Conservation (phyloP, 2,797 vertebrate species). For the Platyrinchus mystaceus region DNA sequence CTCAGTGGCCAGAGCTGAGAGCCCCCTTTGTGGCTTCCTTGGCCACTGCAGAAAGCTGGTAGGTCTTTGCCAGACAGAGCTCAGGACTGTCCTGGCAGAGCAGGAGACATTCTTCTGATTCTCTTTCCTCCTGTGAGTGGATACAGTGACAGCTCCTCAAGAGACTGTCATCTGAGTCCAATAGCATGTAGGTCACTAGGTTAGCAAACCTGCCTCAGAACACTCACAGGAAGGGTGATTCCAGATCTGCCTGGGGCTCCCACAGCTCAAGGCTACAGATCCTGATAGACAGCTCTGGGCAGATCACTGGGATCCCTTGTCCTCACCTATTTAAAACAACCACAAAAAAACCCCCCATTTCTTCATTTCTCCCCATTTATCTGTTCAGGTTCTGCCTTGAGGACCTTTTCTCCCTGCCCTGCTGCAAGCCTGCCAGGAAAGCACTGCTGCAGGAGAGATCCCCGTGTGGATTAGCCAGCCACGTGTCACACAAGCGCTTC, state of each 20-base stretch:
- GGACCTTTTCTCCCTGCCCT: background rate
- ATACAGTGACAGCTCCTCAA: background rate
- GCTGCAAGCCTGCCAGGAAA: background rate
- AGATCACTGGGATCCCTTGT: background rate
- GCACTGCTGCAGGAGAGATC: rapidly evolving
- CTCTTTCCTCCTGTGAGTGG: background rate
- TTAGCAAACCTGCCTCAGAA: background rate
- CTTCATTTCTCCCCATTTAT: background rate
- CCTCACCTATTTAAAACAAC: background rate
- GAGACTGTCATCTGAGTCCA: background rate
- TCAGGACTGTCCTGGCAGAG: background rate
- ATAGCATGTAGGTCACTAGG: slow-evolving; percentile 4
- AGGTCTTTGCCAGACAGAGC: background rate
- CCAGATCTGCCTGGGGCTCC: background rate
- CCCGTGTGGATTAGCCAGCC: rapidly evolving
- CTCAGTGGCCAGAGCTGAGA: background rate
- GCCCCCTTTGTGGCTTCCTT: background rate
- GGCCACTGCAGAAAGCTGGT: background rate
- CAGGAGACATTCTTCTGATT: background rate
- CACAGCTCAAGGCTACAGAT: background rate
- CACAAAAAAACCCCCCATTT: background rate
- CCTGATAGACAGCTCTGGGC: background rate
- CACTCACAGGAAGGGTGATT: rapidly evolving
- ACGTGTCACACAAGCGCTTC: rapidly evolving
- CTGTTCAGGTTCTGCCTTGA: background rate